Evolutionary conservation across 2,888 invertebrate species (phyloP).

Genomic region (Drosophila siamana): DNA sequence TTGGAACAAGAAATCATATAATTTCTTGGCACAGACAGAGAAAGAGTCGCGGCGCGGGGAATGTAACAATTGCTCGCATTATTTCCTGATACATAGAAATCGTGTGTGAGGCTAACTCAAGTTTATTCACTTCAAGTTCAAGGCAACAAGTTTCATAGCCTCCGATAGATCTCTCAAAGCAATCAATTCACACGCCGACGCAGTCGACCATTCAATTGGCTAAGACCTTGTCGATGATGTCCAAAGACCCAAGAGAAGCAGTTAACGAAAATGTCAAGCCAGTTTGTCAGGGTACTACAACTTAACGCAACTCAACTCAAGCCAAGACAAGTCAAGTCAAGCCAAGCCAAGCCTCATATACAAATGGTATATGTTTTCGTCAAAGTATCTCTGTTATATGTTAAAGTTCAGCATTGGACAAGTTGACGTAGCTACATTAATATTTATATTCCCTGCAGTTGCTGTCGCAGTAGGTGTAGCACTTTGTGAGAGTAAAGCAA

Average conservation of each 20-base stretch:
- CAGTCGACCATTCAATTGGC: conserved; percentile 33
- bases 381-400: conserved; percentile 57
- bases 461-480: not conserved
- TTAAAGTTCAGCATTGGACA: conserved; percentile 69
- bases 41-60: conserved; percentile 10
- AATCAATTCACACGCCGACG: conserved; percentile 48
- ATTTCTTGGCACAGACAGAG: conserved; percentile 13
- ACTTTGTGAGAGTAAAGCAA: not conserved
- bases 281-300: conserved; percentile 37
- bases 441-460: conserved; percentile 13
- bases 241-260: conserved; percentile 20
- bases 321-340: conserved; percentile 9
- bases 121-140: conserved; percentile 49
- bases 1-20: conserved; percentile 37
- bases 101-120: conserved; percentile 31
- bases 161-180: conserved; percentile 7
- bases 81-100: conserved; percentile 49
- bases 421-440: conserved; percentile 30
- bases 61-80: conserved; percentile 35
- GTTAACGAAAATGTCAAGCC: conserved; percentile 47
- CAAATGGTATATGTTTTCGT: conserved; percentile 8
- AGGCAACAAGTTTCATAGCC: conserved; percentile 36
- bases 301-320: not conserved
- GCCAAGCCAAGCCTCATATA: conserved; percentile 22
- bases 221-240: conserved; percentile 61